Evolutionary conservation across 2,113 vertebrate genomes (phyloP).

Genomic region (Grammomys dolichurus): DNA sequence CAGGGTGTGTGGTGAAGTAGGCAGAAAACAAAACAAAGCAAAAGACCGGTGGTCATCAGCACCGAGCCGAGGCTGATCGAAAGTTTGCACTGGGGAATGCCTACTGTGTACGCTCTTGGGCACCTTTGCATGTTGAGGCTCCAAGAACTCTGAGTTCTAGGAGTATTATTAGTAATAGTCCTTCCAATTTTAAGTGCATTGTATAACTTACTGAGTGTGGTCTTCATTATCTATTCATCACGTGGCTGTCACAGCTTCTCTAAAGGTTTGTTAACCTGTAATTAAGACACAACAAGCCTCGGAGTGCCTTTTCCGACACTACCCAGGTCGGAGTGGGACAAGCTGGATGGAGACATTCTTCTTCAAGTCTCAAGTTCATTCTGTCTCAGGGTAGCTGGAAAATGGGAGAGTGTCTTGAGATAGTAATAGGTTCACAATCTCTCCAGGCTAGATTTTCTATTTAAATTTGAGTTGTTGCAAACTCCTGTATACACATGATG

Average conservation of each 20-base stretch:
- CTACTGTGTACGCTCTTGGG: too few species aligned
- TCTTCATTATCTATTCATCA: background rate
- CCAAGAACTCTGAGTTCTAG: background rate
- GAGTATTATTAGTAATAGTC: background rate
- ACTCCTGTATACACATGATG: background rate
- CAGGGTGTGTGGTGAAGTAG: background rate
- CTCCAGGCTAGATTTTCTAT: background rate
- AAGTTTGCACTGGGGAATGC: too few species aligned
- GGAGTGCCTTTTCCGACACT: background rate
- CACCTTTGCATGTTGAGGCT: background rate
- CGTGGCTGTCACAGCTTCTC: background rate
- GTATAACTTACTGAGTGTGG: background rate
- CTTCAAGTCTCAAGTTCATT: background rate
- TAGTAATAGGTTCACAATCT: background rate
- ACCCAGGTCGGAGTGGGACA: background rate
- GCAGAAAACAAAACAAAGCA: background rate
- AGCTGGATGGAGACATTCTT: background rate
- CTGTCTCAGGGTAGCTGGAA: background rate
- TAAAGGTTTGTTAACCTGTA: background rate
- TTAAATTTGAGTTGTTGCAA: background rate
- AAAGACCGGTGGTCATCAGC: rapidly evolving
- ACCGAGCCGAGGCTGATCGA: background rate
- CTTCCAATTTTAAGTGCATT: background rate
- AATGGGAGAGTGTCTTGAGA: background rate
- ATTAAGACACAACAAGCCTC: background rate